Evolutionary conservation across 2,797 vertebrate genomes (phyloP).

Genomic region (Vultur gryphus): DNA sequence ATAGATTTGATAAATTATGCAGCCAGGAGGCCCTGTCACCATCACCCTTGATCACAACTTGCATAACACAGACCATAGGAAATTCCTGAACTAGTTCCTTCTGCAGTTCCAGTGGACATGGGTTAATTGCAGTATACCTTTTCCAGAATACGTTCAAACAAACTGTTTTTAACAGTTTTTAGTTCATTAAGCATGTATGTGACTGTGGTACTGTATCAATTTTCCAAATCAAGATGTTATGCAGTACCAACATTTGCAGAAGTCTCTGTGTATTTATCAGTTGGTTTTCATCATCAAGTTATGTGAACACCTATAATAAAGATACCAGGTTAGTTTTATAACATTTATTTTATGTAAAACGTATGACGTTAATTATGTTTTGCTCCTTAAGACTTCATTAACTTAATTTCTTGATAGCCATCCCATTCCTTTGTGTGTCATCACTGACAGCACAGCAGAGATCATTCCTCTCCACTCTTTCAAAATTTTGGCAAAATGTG

Average conservation of each 20-base stretch:
- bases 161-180: background rate
- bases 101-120: background rate
- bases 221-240: background rate
- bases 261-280: background rate
- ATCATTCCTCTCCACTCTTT: background rate
- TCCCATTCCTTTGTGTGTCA: background rate
- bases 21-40: background rate
- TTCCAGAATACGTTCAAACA: background rate
- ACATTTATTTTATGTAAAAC: background rate
- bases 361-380: background rate
- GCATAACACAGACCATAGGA: background rate
- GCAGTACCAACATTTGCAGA: background rate
- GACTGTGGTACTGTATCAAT: background rate
- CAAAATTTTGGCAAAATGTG: background rate
- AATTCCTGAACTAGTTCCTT: background rate
- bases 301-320: background rate
- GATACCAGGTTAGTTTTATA: background rate
- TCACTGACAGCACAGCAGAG: background rate
- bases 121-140: background rate
- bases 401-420: background rate
- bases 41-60: background rate
- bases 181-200: background rate
- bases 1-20: background rate
- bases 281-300: background rate
- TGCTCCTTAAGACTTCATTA: background rate